These are phyloP conservation scores for Pocillopora meandrina DNA, from an alignment of 92 coral and sea anemone species.

Conservation along the genomic window DNA sequence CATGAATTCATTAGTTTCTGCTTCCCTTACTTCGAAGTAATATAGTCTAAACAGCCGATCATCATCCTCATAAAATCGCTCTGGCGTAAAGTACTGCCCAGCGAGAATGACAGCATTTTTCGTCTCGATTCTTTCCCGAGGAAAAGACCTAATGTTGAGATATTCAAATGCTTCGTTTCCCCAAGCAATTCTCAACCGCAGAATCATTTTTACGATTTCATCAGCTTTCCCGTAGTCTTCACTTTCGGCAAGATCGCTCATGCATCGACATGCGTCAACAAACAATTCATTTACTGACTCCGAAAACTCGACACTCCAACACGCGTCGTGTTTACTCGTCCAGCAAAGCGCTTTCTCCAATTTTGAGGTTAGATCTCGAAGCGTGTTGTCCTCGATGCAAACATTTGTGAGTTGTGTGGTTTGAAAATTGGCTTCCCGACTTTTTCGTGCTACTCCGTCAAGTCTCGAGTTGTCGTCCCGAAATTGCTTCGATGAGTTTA, in stretches of 20 bases:
- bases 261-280: slow-evolving; percentile 34
- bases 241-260: slow-evolving; percentile 47
- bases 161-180: slow-evolving; percentile 40
- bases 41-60: slow-evolving; percentile 57
- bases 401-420: slow-evolving; percentile 25
- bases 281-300: slow-evolving; percentile 36
- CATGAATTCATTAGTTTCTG: slow-evolving; percentile 32
- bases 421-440: background rate
- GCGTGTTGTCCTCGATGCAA: slow-evolving; percentile 20
- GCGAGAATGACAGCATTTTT: slow-evolving; percentile 48
- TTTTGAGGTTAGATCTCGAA: slow-evolving; percentile 4
- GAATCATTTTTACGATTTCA: slow-evolving; percentile 47
- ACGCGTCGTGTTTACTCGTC: slow-evolving; percentile 35
- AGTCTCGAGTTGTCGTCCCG: background rate
- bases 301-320: slow-evolving; percentile 30
- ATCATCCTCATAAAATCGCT: slow-evolving; percentile 59
- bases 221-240: slow-evolving; percentile 41
- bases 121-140: slow-evolving; percentile 60
- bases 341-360: slow-evolving; percentile 38
- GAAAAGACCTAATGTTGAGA: slow-evolving; percentile 57
- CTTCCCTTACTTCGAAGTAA: slow-evolving; percentile 62
- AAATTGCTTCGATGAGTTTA: background rate
- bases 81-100: slow-evolving; percentile 73
- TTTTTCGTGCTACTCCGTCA: background rate
- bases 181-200: slow-evolving; percentile 53